Conservation (phyloP, 1,140 invertebrate genomes). For the Reticulitermes speratus region DNA sequence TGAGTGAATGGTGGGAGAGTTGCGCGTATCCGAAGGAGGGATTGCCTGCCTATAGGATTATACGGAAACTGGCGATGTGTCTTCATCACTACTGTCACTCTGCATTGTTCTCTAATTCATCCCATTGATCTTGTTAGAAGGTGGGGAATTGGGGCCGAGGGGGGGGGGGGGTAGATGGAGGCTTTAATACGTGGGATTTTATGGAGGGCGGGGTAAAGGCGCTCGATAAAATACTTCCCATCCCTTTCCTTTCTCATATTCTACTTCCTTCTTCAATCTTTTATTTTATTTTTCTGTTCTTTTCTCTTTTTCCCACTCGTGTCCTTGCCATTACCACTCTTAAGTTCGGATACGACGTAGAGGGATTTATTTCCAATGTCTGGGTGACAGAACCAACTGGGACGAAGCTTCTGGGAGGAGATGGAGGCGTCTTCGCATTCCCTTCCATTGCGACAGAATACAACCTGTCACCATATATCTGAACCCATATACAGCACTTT, state of each 20-base stretch:
- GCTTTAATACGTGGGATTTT: slow-evolving; percentile 19
- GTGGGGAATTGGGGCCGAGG: background rate
- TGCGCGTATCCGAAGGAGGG: background rate
- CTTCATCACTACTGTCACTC: slow-evolving; percentile 14
- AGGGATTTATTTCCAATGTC: slow-evolving; percentile 1
- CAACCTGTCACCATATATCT: background rate
- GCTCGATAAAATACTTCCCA: slow-evolving; percentile 2
- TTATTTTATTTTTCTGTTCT: slow-evolving; percentile 5
- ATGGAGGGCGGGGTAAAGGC: background rate
- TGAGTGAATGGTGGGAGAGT: background rate
- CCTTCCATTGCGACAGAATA: background rate
- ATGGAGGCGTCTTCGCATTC: background rate
- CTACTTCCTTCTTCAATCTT: background rate
- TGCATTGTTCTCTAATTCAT: slow-evolving; percentile 6
- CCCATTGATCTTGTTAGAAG: slow-evolving; percentile 18
- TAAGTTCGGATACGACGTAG: background rate
- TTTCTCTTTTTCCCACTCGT: background rate
- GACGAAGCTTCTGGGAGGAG: background rate
- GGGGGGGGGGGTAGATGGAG: background rate
- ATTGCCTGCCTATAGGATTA: background rate
- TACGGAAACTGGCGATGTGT: slow-evolving; percentile 17
- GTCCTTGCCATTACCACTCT: background rate
- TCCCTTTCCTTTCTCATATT: background rate
- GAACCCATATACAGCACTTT: background rate
- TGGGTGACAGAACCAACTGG: background rate